These are phyloP conservation scores for Cepphus grylle DNA, from an alignment of 2,113 vertebrate species.

Conservation along the genomic window DNA sequence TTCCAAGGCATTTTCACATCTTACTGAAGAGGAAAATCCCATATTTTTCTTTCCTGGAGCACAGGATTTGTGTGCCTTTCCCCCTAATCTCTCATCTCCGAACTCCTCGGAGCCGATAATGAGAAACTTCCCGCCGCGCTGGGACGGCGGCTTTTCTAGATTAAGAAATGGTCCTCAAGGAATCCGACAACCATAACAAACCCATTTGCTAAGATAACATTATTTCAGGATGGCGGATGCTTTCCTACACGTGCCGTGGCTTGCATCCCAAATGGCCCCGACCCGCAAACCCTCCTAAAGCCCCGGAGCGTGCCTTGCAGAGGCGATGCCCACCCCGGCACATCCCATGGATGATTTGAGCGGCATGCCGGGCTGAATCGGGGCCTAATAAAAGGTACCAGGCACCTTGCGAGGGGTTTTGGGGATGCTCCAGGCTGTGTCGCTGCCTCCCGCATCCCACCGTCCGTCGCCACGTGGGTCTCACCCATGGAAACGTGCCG, in stretches of 20 bases:
- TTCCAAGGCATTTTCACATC: background rate
- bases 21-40: background rate
- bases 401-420: accelerated
- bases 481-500: accelerated
- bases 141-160: background rate
- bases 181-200: background rate
- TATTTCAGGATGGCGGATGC: background rate
- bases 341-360: accelerated
- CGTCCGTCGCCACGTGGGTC: accelerated
- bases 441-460: background rate
- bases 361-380: accelerated
- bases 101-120: background rate
- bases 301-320: accelerated
- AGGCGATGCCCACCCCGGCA: background rate
- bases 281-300: background rate
- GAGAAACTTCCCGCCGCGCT: background rate
- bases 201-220: background rate
- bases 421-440: background rate
- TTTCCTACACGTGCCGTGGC: background rate
- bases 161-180: background rate
- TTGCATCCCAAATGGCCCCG: accelerated
- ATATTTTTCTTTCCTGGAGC: background rate
- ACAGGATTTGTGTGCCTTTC: background rate
- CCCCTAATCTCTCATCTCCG: background rate
- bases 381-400: background rate